Conservation (phyloP, 2,888 invertebrate genomes). For the Cabera pusaria region DNA sequence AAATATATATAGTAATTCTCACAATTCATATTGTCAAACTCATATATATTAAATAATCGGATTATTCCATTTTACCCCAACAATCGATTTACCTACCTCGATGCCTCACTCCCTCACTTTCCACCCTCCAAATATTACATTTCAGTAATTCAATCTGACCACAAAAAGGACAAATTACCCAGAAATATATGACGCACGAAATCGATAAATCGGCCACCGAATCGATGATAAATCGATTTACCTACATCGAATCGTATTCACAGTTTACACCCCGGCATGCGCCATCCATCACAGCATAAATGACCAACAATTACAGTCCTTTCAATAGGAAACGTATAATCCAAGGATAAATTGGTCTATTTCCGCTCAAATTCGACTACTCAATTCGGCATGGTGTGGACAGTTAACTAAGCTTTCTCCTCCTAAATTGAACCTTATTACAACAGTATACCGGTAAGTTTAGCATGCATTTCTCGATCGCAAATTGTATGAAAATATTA, state of each 20-base stretch:
- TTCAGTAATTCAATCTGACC: conserved; percentile 24
- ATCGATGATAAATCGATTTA: conserved; percentile 64
- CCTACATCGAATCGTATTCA: conserved; percentile 47
- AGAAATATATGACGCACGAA: conserved; percentile 26
- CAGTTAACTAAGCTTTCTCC: too few relatives aligned
- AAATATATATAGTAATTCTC: too few relatives aligned
- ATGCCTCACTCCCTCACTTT: conserved; percentile 11
- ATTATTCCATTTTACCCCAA: not conserved
- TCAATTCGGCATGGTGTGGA: conserved; percentile 32
- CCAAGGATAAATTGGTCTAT: conserved; percentile 71
- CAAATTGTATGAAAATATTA: conserved; percentile 18
- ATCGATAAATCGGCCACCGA: conserved; percentile 22
- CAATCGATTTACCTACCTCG: conserved; percentile 20
- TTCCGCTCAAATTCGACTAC: conserved; percentile 66
- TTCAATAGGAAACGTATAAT: conserved; percentile 43
- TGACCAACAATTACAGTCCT: conserved; percentile 32
- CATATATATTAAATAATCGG: not conserved
- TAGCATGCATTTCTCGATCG: not conserved
- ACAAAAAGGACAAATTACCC: conserved; percentile 28
- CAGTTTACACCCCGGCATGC: conserved; percentile 24
- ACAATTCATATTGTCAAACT: not conserved
- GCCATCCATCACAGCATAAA: conserved; percentile 29
- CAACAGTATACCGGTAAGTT: not conserved
- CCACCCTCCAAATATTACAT: conserved; percentile 19
- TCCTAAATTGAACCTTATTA: conserved; percentile 12